Conservation (phyloP, 2,797 vertebrate genomes). For the Heliangelus exortis region DNA sequence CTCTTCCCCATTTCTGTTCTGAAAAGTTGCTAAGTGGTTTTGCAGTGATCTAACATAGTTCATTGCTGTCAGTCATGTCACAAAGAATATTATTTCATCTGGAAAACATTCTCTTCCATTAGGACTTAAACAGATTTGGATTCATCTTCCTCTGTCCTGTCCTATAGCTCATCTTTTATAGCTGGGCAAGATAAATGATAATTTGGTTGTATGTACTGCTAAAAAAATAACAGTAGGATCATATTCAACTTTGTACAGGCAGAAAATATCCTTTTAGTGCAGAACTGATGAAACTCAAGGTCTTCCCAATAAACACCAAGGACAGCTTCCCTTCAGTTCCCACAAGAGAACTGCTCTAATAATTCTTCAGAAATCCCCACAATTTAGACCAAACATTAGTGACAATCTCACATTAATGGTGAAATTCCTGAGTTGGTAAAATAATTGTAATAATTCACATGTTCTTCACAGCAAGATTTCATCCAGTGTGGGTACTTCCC, state of each 20-base stretch:
- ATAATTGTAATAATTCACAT: neutral
- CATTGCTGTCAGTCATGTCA: neutral
- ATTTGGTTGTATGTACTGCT: neutral
- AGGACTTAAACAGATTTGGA: neutral
- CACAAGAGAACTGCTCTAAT: neutral
- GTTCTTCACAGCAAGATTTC: neutral
- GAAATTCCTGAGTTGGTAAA: neutral
- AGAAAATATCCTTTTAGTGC: neutral
- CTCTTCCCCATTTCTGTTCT: neutral
- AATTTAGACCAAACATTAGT: neutral
- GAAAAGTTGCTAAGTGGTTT: slow-evolving; percentile 8
- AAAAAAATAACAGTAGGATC: neutral
- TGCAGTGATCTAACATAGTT: neutral
- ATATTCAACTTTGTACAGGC: neutral
- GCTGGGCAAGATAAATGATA: neutral
- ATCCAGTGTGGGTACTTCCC: neutral
- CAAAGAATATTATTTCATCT: neutral
- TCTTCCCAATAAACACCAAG: neutral
- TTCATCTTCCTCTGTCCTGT: neutral
- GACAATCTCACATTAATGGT: neutral
- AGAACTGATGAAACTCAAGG: neutral
- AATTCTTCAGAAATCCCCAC: rapidly evolving
- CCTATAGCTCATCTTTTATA: neutral
- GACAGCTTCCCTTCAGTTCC: neutral
- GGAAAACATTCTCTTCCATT: neutral